Evolutionary conservation across 2,113 vertebrate genomes (phyloP), one percentile per base, ranked within the genome.

Genomic region (Crypturellus undulatus): DNA sequence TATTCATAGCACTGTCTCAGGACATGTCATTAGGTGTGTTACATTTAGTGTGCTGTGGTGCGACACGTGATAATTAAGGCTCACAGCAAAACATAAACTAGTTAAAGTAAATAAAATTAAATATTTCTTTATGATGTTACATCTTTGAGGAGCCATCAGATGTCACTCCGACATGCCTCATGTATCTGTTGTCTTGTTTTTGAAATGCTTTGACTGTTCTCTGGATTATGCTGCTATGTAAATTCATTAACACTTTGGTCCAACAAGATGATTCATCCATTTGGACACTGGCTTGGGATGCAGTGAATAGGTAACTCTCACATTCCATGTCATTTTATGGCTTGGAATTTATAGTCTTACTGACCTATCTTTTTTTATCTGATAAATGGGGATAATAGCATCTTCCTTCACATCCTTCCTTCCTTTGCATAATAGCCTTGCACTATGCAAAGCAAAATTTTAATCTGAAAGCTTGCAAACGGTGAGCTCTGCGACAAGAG

Each of bases 1-100:
- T 77, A 84, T 69, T 90, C 91, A 60, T 76, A 73, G n/a, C 32
- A 52, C 56, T 59, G 70, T 54, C 1, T 0, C 82, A 76, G 69
- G 89, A 87, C 90, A 91, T 38, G 65, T 43, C 82, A 92, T 78
- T 90, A 84, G 92, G 6, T 52, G 82, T 88, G 80, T 86, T 93
- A 96, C 92, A 93, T 81, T 93, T 40, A 52, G 4, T 21, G 10
- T 69, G 79, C 77, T n/a, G 19, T 76, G 49, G 69, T 52, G 76
- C 75, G 87, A 90, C 85, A 91, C 72, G 69, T 36, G 76, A 84
- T 92, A 94, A 96, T 94, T 89, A 91, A 96, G 88, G 79, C 65
- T 91, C 89, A 2, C 77, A 89, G 92, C 52, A 81, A 87, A 96
- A 81, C 92, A 93, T 12, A 28, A 45, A n/a, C 58, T 86, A 90